phyloP scores from a whole-genome alignment of 2,113 vertebrate genomes.

The Monarcha castaneiventris region DNA sequence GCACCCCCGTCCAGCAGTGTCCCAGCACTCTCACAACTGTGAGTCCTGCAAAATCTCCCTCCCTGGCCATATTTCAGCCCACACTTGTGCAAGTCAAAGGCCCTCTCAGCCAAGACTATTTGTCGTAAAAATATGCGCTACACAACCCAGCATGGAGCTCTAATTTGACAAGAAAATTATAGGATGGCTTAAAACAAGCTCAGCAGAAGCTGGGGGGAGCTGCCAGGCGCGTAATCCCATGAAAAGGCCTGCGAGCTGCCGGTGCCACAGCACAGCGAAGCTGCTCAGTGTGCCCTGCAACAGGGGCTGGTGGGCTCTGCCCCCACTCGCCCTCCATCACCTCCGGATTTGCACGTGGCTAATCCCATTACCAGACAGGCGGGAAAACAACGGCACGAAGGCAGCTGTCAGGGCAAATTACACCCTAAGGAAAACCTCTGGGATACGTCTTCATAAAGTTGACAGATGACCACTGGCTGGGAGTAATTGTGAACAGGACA shows the following conservation, averaged over 20 bases:
- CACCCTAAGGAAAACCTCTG: neutral
- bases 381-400: neutral
- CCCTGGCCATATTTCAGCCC: neutral
- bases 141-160: neutral
- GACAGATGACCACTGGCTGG: neutral
- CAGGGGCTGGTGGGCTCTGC: accelerated
- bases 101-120: neutral
- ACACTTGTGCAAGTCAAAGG: neutral
- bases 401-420: neutral
- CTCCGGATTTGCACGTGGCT: neutral
- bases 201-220: neutral
- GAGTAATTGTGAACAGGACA: neutral
- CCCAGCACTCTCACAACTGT: accelerated
- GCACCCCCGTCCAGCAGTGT: accelerated
- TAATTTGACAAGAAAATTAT: slow-evolving; percentile 53
- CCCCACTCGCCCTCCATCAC: neutral
- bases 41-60: neutral
- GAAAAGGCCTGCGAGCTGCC: neutral
- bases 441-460: neutral
- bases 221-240: neutral
- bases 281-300: accelerated
- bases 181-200: neutral
- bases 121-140: neutral
- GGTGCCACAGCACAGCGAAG: accelerated
- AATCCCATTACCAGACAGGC: slow-evolving; percentile 16